Evolutionary conservation across 2,888 invertebrate genomes (phyloP), one percentile per base, ranked within the genome.

Genomic region (Spodoptera picta): DNA sequence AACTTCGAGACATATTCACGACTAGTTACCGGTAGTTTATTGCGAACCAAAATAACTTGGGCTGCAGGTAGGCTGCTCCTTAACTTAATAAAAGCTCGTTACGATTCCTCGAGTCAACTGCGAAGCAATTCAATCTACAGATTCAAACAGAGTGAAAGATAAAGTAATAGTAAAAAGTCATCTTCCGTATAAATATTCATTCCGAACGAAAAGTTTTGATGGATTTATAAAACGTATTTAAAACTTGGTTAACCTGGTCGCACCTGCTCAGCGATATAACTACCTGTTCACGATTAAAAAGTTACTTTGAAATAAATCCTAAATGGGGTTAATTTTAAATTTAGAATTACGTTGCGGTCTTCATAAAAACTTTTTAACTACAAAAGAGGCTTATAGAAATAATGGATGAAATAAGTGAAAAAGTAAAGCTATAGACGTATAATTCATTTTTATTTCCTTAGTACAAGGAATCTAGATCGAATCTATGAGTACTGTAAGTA

Each of bases 181-280:
- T 79, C 63, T 65, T 64, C 62, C 68, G 65, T 81, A 86, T 86
- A 84, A 89, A 90, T 90, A 91, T 90, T 89, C 86, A 88, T 87
- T 72, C 82, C 83, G 68, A 36, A 75, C 77, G 69, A 83, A 87
- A 92, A 92, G 83, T 92, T 78, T 91, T 83, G 86, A 88, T 88
- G 84, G 85, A 88, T 88, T 90, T 87, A 87, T 87, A 85, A 86
- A 88, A 83, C 81, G 80, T 86, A 86, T 87, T 87, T 79, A 83
- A 84, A 87, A 87, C 85, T 89, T 84, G 66, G 78, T 79, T 75
- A 84, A 86, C 84, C 80, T 76, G 78, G 79, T 70, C 82, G 86
- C 91, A 90, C 84, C 89, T 89, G 90, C 81, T 84, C 75, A 69
- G 65, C 80, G 68, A 79, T 81, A 64, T 72, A 59, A 70, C 60